A percentile compares a stretch with the other conserved stretches of the same genome.
Evolutionary conservation across 2,113 vertebrate species (phyloP).

Genomic region (Monarcha castaneiventris): DNA sequence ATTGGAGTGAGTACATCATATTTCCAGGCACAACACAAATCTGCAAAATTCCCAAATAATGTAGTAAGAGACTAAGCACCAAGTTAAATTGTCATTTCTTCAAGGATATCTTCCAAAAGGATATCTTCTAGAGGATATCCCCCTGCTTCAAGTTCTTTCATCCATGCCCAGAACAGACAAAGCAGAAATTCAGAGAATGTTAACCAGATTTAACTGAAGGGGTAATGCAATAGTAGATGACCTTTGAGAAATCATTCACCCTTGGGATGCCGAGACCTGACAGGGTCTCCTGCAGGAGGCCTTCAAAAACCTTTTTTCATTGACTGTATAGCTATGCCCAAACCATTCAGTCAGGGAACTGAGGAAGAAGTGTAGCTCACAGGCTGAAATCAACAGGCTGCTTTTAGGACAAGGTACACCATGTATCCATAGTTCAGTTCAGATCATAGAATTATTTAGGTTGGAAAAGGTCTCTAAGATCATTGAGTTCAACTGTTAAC

Average conservation of each 20-base stretch:
- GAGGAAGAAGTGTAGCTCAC: neutral
- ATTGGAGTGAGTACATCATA: neutral
- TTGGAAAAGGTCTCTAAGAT: neutral
- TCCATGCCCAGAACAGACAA: neutral
- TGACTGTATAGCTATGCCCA: neutral
- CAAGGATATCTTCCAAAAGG: neutral
- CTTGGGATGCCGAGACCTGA: neutral
- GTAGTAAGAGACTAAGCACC: neutral
- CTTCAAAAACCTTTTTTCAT: neutral
- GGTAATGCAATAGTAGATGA: neutral
- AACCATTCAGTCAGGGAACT: neutral
- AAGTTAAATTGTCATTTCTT: neutral
- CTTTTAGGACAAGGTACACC: neutral
- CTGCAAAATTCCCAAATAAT: neutral
- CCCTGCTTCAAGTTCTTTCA: neutral
- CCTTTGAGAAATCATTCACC: neutral
- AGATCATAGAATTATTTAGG: neutral
- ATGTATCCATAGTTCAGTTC: neutral
- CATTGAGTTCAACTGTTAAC: neutral
- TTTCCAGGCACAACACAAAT: neutral
- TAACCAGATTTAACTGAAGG: neutral
- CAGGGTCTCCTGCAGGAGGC: neutral
- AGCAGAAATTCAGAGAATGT: neutral
- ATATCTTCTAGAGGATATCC: neutral
- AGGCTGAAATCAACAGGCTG: neutral